phyloP scores from a whole-genome alignment of 1,140 invertebrate species.

The Lithobius niger region DNA sequence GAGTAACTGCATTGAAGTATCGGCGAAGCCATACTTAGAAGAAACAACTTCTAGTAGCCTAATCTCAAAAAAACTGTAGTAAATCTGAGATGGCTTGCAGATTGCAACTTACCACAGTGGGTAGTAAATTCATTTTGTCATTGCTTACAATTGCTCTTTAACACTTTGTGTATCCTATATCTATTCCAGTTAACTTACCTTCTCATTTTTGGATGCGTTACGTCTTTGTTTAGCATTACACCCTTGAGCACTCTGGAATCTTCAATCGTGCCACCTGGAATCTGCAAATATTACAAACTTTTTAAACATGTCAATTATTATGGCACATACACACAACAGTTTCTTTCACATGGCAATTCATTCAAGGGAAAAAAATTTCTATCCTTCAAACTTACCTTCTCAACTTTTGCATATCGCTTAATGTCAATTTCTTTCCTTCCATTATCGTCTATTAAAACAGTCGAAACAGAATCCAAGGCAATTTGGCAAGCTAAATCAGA shows the following conservation, averaged over 20 bases:
- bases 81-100: background rate
- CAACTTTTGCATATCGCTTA: slow-evolving; percentile 95
- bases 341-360: background rate
- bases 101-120: background rate
- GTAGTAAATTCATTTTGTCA: background rate
- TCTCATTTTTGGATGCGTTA: slow-evolving; percentile 94
- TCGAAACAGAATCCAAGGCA: slow-evolving; percentile 86
- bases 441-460: slow-evolving; percentile 75
- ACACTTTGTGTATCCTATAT: background rate
- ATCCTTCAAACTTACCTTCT: slow-evolving; percentile 47
- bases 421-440: slow-evolving; percentile 92
- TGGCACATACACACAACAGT: background rate
- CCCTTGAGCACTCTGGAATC: slow-evolving; percentile 89
- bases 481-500: slow-evolving; percentile 88
- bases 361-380: background rate
- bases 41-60: background rate
- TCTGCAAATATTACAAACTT: slow-evolving; percentile 30
- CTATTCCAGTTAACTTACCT: slow-evolving; percentile 27
- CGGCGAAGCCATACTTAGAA: no score
- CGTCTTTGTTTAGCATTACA: slow-evolving; percentile 98
- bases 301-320: background rate
- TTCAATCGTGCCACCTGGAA: slow-evolving; percentile 90
- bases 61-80: background rate
- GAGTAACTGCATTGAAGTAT: no score
- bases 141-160: background rate